Base-by-base conservation (phyloP, 2,797 vertebrate genomes). In the Clamator glandarius region DNA sequence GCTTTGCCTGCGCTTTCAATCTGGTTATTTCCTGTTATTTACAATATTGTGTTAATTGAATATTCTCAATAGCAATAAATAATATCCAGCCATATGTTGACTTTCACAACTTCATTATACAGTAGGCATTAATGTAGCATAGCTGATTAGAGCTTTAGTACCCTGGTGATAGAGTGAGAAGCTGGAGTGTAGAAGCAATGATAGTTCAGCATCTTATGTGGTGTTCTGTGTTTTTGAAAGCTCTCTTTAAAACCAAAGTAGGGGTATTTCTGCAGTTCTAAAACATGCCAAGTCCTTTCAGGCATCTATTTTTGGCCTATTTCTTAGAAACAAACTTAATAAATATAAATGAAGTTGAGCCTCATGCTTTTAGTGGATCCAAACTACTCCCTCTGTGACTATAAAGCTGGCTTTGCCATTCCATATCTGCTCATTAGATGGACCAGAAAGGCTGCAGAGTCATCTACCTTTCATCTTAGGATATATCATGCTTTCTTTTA, bases 311-410 rank as follows among this genome's bases (percentile, higher is more conserved):
- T 78, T 68, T 69, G 42, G 66, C 48, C 28, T 62, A 41, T 44
- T 92, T 51, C 79, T 83, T 62, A 75, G 73, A 91, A 92, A 81
- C 20, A 81, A 72, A 55, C 41, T 77, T 73, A 95, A 85, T 68
- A 89, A 46, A 81, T 89, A 70, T 51, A 77, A 72, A 87, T 58
- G 42, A 90, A 87, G 26, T 74, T 72, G 54, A 87, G 25, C 23
- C 35, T 87, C 15, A 1, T 52, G 48, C 72, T 81, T 92, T 87
- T 46, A 85, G 66, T 3, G 8, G 44, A n/a, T 51, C 44, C 2
- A 3, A 70, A 68, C 66, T 84, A 25, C 59, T 82, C 67, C 41
- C 73, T 89, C 57, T 80, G 2, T 50, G 73, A 61, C 78, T 36
- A 29, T 75, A 81, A 85, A 89, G 36, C 25, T 78, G 66, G 59